Percentiles rank a stretch among this genome's conserved stretches.
Conservation (phyloP, 1,140 invertebrate genomes). For the Brachionus manjavacas region DNA sequence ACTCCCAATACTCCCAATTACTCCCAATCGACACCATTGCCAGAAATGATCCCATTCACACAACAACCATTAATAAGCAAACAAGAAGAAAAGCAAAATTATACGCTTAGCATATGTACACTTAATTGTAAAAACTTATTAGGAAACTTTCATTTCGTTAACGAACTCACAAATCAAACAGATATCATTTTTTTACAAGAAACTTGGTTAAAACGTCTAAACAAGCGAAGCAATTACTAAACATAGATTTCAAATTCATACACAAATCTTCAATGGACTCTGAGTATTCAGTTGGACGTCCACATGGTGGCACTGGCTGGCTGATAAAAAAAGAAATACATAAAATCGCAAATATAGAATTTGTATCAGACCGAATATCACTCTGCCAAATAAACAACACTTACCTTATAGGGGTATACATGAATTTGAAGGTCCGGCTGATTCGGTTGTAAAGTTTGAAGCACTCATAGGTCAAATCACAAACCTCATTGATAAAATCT, state of each 20-base stretch:
- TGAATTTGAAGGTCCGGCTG: conserved; percentile 20
- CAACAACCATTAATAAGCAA: neutral
- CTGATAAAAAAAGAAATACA: neutral
- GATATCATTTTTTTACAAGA: conserved; percentile 11
- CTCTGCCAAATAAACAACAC: conserved; percentile 9
- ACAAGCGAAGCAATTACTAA: neutral
- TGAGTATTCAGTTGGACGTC: neutral
- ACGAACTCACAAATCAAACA: neutral
- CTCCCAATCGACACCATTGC: too few species aligned
- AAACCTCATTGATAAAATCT: neutral
- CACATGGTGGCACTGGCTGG: conserved; percentile 1
- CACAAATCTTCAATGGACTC: neutral
- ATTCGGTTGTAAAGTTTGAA: conserved; percentile 5
- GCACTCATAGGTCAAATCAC: neutral
- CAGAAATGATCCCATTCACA: neutral
- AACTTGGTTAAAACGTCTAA: conserved; percentile 22
- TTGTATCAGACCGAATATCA: neutral
- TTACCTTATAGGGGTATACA: conserved; percentile 18
- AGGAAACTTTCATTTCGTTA: neutral
- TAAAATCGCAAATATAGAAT: neutral
- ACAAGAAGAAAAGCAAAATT: neutral
- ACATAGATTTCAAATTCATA: conserved; percentile 12
- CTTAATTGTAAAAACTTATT: neutral
- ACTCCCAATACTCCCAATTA: too few species aligned
- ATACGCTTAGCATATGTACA: neutral